A percentile compares a stretch with the other conserved stretches of the same genome.
Evolutionary conservation across 2,797 vertebrate species (phyloP).

Genomic region (Lepus oiostolus): DNA sequence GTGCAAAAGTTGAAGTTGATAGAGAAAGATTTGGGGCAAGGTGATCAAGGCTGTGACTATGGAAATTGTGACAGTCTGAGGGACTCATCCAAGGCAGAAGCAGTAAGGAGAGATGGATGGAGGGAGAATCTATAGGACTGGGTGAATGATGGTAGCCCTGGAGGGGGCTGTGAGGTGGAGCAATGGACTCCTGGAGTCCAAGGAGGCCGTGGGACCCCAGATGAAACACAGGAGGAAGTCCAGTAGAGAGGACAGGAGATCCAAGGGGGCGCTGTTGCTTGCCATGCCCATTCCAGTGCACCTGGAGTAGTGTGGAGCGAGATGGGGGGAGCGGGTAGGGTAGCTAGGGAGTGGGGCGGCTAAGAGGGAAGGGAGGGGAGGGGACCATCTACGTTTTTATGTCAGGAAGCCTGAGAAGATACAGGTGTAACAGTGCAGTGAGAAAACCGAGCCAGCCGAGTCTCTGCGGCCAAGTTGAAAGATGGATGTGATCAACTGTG

Average conservation of each 20-base stretch:
- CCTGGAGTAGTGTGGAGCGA: background rate
- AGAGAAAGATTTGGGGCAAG: conserved; percentile 1
- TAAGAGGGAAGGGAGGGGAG: background rate
- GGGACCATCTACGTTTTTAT: background rate
- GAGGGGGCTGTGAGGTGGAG: background rate
- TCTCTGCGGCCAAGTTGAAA: background rate
- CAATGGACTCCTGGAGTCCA: background rate
- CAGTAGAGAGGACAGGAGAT: background rate
- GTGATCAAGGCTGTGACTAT: background rate
- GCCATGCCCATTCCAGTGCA: rapidly evolving
- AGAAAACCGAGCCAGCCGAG: background rate
- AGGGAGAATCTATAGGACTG: background rate
- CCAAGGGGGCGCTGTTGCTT: background rate
- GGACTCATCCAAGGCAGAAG: background rate
- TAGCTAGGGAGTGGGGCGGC: background rate
- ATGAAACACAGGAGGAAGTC: background rate
- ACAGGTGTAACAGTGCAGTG: background rate
- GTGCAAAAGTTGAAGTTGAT: background rate
- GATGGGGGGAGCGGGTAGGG: too few relatives aligned
- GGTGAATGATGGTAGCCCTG: background rate
- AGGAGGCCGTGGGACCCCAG: background rate
- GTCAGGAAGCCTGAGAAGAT: background rate
- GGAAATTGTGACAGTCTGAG: background rate
- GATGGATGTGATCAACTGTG: background rate
- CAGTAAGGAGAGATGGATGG: background rate